Evolutionary conservation across 2,888 invertebrate genomes (phyloP).

Genomic region (Tetrapedia diversipes): DNA sequence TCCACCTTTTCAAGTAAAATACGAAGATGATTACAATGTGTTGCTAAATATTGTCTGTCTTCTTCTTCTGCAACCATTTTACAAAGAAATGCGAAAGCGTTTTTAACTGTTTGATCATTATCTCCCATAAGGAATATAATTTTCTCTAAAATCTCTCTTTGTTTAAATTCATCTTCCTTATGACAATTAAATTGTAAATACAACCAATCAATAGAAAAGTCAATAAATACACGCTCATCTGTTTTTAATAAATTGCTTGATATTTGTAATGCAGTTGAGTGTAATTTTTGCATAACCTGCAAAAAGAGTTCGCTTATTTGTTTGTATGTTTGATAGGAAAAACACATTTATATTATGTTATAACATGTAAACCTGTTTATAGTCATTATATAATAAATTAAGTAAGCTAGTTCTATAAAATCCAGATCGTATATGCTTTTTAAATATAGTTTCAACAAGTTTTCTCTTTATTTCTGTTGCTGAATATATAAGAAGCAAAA

Average conservation of each 20-base stretch:
- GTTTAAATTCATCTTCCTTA: conserved; percentile 72
- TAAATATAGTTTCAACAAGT: conserved; percentile 86
- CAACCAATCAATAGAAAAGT: conserved; percentile 79
- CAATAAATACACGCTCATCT: conserved; percentile 72
- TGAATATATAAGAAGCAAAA: conserved; percentile 86
- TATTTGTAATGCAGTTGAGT: conserved; percentile 71
- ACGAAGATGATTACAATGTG: conserved; percentile 86
- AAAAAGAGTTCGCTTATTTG: conserved; percentile 29
- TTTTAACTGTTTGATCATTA: conserved; percentile 77
- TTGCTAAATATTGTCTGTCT: conserved; percentile 82
- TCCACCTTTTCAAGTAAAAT: conserved; percentile 90
- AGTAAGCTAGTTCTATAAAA: conserved; percentile 85
- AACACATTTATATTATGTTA: conserved; percentile 6
- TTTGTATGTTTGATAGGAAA: not conserved
- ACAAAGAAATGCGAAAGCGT: conserved; percentile 74
- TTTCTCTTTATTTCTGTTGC: conserved; percentile 81
- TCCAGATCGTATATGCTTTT: conserved; percentile 86
- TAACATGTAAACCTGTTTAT: conserved; percentile 69
- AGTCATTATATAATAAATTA: conserved; percentile 81
- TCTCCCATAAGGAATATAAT: conserved; percentile 77
- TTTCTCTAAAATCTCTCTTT: conserved; percentile 77
- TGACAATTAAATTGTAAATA: conserved; percentile 76
- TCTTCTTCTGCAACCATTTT: conserved; percentile 73
- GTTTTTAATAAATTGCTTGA: conserved; percentile 76
- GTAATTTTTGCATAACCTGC: conserved; percentile 75